Evolutionary conservation across 2,797 vertebrate species (phyloP), one percentile per base, ranked within the genome.

Genomic region (Percopsis omiscomaycus): DNA sequence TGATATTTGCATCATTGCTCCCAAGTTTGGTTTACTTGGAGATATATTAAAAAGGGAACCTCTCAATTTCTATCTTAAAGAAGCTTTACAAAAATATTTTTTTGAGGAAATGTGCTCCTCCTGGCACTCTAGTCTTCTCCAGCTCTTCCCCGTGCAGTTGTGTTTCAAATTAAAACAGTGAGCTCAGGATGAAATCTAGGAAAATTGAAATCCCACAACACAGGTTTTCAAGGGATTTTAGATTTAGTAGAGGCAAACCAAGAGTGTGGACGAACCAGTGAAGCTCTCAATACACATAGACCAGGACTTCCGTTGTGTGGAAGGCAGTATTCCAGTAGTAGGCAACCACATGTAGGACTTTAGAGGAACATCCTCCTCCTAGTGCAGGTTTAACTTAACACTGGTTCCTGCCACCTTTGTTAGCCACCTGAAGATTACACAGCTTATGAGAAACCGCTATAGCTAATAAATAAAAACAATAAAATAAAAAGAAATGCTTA

Each of bases 1-100:
- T 29, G 30, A 48, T 74, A 75, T 74, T 79, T 71, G 68, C 52
- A 63, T 82, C 9, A 27, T 69, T 63, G 69, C 67, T 82, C 74
- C 66, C 28, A 73, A 74, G 53, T 28, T 68, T 72, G 80, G 68
- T 87, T 89, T 65, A 85, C 85, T 81, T 80, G 77, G 74, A 69
- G 73, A 66, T 68, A 56, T 32, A 63, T 22, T 22, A 22, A 22
- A 22, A 22, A 22, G 22, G 22, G 22, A 22, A 22, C 22, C 22
- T 22, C 22, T 22, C 22, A 22, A 22, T 22, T 22, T 22, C 22
- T 22, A 22, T 22, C 22, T 22, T 22, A 22, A 22, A 22, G 22
- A 22, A 22, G 22, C 22, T 22, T 22, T 22, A 22, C 22, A 22
- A 22, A 22, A 22, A 22, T 22, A 22, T 22, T 22, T 22, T 22